Base-by-base conservation (phyloP, 1,140 invertebrate genomes). In the Sinonovacula constricta region DNA sequence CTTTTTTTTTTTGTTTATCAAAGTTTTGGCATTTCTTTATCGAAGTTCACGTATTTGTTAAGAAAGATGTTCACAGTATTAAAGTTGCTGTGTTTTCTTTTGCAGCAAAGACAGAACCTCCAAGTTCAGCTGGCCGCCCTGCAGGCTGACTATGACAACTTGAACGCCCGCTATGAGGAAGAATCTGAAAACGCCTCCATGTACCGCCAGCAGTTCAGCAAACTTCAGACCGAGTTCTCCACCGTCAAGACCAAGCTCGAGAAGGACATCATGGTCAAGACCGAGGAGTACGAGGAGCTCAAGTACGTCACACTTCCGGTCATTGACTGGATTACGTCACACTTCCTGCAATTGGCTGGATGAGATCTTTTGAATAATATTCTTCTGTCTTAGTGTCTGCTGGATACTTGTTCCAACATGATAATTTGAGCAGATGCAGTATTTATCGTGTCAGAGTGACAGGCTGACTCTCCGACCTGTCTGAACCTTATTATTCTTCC, bases 121-220 rank as follows among this genome's bases (percentile, higher is more conserved):
- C 86, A 88, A 63, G 85, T 87, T 45, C 86, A 88, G 68, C 82
- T 91, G 30, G 79, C 78, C 30, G 85, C 83, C 24, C 85, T 91
- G 28, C 90, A 91, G 81, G 80, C 78, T 63, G 91, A 91, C 79
- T 91, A 89, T 79, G 90, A 91, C 82, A 88, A 84, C 80, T 75
- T 91, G 76, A 89, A 88, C 70, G 86, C 84, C 75, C 87, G 90
- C 36, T 88, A 86, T 79, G 91, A 91, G 74, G 91, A 91, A 69
- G 90, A 91, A 80, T 84, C 84, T 22, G 90, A 91, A 80, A 72
- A 81, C 26, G 81, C 82, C 79, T 86, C 83, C 80, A 85, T 67
- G 63, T 83, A 90, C 62, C 83, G 88, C 36, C 79, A 76, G 36
- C 82, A 85, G 67, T 69, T 62, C 66, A 85, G 83, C 83, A 89